Evolutionary conservation across 2,797 vertebrate genomes (phyloP), one percentile per base, ranked within the genome.

Genomic region (Triplophysa yarkandensis): DNA sequence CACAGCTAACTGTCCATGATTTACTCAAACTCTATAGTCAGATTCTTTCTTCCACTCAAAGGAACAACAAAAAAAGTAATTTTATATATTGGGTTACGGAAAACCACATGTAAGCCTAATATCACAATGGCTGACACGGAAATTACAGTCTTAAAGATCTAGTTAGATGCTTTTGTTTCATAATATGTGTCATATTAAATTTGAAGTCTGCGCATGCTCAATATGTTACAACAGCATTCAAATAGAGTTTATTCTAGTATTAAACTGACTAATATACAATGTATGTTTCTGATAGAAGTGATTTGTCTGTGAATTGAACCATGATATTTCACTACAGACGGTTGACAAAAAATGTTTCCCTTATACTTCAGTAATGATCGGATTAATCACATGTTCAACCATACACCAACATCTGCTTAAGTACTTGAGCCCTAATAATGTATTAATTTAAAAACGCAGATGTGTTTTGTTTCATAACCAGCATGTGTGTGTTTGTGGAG

Each of bases 381-480:
- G 11, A 6, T 36, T 10, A 68, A 46, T 44, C 36, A 23, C 2
- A 46, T 16, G 5, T 52, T 72, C 23, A 6, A 72, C 54, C 4
- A 28, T 55, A 52, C 27, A 3, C 8, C 2, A 0, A 6, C 11
- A 8, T 21, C 3, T 62, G 6, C n/a, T n/a, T n/a, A 62, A 63
- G 21, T 23, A 17, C 54, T 64, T 55, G 28, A 32, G 36, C 71
- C 43, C 5, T 6, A 62, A 55, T 43, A 39, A 48, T 28, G 16
- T 11, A 19, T 55, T 14, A 0, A 1, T 34, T 39, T n/a, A 43
- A 19, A n/a, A 19, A 14, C 8, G 0, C 23, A 30, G 17, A 36
- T 7, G 3, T n/a, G 36, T 34, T 65, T 46, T 48, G 63, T 58
- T 57, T 67, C 72, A 58, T 67, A 57, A 60, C 19, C 39, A 43